A percentile compares a stretch with the other conserved stretches of the same genome.
Conservation (phyloP, 1,140 invertebrate genomes). For the Pogonomyrmex barbatus region DNA sequence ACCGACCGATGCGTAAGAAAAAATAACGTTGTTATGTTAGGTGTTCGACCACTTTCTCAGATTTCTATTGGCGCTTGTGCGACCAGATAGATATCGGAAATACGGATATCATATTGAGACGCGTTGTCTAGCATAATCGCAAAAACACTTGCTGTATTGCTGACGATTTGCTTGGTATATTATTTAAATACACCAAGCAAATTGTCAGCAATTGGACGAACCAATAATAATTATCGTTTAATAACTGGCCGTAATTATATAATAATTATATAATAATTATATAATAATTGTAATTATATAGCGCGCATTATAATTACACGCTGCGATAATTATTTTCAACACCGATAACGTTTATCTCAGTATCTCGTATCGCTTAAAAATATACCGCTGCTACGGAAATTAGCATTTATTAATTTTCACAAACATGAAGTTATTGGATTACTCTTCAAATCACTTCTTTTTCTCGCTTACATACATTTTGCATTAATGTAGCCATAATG, state of each 20-base stretch:
- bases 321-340: conserved; percentile 29
- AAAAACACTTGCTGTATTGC: background rate
- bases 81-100: background rate
- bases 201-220: too few relatives aligned
- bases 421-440: background rate
- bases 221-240: conserved; percentile 32
- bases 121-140: background rate
- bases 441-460: background rate
- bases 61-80: conserved; percentile 19
- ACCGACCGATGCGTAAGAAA: conserved; percentile 40
- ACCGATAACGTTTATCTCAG: conserved; percentile 5
- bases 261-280: conserved; percentile 27
- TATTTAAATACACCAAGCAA: too few relatives aligned
- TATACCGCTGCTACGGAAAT: conserved; percentile 4
- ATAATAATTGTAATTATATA: conserved; percentile 37
- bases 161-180: background rate
- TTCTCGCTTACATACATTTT: background rate
- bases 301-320: conserved; percentile 15
- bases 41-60: conserved; percentile 38
- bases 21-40: conserved; percentile 50
- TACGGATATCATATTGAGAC: conserved; percentile 4
- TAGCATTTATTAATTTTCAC: conserved; percentile 20
- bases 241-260: conserved; percentile 17
- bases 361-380: conserved; percentile 15
- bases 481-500: conserved; percentile 2